Conservation (phyloP, 2,797 vertebrate species). For the Pseudochaenichthys georgianus region DNA sequence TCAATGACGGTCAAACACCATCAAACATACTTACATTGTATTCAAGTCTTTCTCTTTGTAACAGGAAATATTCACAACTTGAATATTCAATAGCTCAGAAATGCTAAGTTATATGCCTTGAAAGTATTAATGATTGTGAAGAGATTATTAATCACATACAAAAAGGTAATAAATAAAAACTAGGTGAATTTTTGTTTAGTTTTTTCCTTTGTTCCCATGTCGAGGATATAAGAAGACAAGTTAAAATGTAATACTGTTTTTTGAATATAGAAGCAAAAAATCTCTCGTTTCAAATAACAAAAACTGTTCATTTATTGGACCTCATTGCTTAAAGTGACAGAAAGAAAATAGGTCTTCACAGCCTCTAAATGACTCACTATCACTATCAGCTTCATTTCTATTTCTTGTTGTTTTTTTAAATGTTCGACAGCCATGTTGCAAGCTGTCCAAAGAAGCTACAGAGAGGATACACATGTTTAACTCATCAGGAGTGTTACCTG, state of each 20-base stretch:
- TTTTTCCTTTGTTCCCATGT: too few species aligned
- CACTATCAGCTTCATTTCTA: background rate
- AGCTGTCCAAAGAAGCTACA: background rate
- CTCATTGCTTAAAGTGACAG: background rate
- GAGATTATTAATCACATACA: too few species aligned
- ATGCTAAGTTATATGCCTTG: too few species aligned
- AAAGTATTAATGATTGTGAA: too few species aligned
- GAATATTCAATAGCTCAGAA: too few species aligned
- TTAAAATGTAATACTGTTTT: too few species aligned
- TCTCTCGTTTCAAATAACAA: too few species aligned
- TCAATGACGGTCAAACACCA: background rate
- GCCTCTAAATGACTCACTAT: background rate
- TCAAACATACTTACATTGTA: background rate
- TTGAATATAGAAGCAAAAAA: too few species aligned
- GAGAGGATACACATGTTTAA: background rate
- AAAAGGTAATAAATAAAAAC: too few species aligned
- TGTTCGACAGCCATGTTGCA: background rate
- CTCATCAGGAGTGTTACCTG: constrained; percentile 82
- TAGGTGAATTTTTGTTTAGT: too few species aligned
- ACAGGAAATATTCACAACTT: too few species aligned
- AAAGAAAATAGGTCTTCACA: background rate
- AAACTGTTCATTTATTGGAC: background rate
- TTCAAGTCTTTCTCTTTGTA: background rate
- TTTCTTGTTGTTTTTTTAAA: background rate
- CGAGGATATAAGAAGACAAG: too few species aligned